Evolutionary conservation across 2,888 invertebrate species (phyloP), one percentile per base, ranked within the genome.

Genomic region (Carpatolechia fugitivella): DNA sequence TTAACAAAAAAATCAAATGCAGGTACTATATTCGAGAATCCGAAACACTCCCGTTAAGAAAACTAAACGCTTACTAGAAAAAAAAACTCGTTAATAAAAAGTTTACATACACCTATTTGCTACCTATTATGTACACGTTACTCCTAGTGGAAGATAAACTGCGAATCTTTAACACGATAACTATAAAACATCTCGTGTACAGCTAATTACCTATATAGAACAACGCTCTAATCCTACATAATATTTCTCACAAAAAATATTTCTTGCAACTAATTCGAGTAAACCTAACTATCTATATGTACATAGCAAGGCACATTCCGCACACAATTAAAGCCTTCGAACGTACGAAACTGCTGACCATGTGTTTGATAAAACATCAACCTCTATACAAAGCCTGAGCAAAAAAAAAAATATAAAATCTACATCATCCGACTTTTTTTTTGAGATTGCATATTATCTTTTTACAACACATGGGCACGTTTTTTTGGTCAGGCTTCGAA

Each of bases 1-100:
- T 80, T 81, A 85, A 86, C 81, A 85, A 86, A 87, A 82, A 85
- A 54, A 54, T 86, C n/a, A 90, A 90, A 91, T 90, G 90, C 91
- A 91, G 91, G 91, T 91, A 91, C 91, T 90, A 87, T 84, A 90
- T 89, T 90, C 90, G 90, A 91, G 90, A 88, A 90, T 85, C 79
- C 76, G 76, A 81, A 83, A 85, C 88, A 90, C 85, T 89, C 86
- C 82, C 83, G 81, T 85, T 80, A 70, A 72, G 69, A 74, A 84
- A 85, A 85, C 80, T 85, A 88, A 86, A 88, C 82, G 80, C 84
- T 82, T 82, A 83, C 83, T 82, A 85, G 79, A 78, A 79, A 81
- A 85, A 78, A 82, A 85, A 78, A 75, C 75, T 75, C 72, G 76
- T 78, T 76, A 73, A 74, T 71, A 80, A 81, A 82, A 82, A 77